Conservation (phyloP, 2,888 invertebrate genomes). For the Rotaria macrura region DNA sequence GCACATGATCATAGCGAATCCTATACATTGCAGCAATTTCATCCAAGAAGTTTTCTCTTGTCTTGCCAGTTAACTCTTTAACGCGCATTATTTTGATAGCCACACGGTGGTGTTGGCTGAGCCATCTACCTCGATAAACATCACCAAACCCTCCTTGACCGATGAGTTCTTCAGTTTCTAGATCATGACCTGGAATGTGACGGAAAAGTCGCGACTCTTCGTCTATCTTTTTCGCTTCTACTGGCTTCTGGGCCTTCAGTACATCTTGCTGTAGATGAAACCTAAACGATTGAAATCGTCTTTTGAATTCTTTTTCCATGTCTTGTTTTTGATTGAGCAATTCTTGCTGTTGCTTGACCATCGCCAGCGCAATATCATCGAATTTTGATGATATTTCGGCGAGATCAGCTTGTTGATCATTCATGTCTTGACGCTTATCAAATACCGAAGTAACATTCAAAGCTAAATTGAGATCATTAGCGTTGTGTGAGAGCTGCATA, state of each 20-base stretch:
- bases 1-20: constrained; percentile 1
- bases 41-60: neutral
- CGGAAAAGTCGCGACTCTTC: neutral
- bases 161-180: neutral
- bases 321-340: neutral
- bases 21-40: neutral
- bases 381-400: neutral
- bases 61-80: neutral
- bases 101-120: neutral
- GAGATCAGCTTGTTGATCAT: neutral
- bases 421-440: neutral
- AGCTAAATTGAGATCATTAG: neutral
- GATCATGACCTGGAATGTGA: constrained; percentile 5
- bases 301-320: neutral
- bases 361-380: neutral
- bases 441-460: neutral
- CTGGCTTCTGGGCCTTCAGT: neutral
- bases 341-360: neutral
- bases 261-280: neutral
- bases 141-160: constrained; percentile 16
- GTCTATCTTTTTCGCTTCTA: neutral
- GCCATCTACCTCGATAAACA: neutral
- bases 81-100: neutral
- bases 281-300: neutral
- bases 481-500: neutral